Conservation (phyloP, 2,113 vertebrate species). For the human (Homo sapiens) region GRCh38 chr5:171336501-171337000, state of each 20-base stretch:
- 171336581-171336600: neutral
- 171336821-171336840: constrained; percentile 35
- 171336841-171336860: constrained; percentile 58
- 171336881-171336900: neutral
- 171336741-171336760: constrained; percentile 55
- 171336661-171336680: constrained; percentile 1
- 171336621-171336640: neutral
- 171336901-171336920: constrained; percentile 12
- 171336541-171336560: neutral
- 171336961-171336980: neutral
- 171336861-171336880: constrained; percentile 72
- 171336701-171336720: neutral
- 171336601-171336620: neutral
- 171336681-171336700: neutral
- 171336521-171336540: neutral
- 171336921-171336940: neutral
- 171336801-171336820: constrained; percentile 24
- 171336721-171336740: constrained; percentile 48
- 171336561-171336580: neutral
- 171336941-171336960: neutral
- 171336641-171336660: neutral
- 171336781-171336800: constrained; percentile 17
- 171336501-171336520: neutral
- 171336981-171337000: neutral
- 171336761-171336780: constrained; percentile 63